A percentile compares a stretch with the other conserved stretches of the same genome.
phyloP scores from a whole-genome alignment of 1,140 invertebrate species.

The Trachelipus rathkii region DNA sequence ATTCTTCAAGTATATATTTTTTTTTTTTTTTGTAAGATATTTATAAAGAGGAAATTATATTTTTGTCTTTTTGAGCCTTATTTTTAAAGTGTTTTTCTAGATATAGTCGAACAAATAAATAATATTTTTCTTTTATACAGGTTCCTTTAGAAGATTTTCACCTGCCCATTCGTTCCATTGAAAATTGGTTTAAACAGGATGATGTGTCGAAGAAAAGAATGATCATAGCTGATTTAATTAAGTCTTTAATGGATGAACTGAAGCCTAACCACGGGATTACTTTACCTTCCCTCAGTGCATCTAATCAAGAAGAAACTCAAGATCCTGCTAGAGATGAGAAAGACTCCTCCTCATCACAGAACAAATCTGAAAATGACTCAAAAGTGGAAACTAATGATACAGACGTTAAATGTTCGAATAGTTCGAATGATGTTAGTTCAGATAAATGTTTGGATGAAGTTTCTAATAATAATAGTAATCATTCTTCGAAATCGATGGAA shows the following conservation, averaged over 20 bases:
- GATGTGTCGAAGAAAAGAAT: conserved; percentile 50
- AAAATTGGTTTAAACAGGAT: conserved; percentile 52
- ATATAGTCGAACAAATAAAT: too few relatives aligned
- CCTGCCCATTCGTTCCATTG: conserved; percentile 50
- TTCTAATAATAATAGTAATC: not conserved
- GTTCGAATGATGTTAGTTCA: too few relatives aligned
- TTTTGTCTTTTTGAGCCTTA: too few relatives aligned
- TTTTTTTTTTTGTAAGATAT: too few relatives aligned
- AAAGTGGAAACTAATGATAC: not conserved
- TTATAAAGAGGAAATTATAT: too few relatives aligned
- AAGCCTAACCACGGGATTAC: conserved; percentile 44
- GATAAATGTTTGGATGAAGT: too few relatives aligned
- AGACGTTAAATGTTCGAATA: not conserved
- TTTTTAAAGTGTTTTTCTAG: too few relatives aligned
- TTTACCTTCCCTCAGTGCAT: conserved; percentile 30
- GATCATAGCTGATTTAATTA: conserved; percentile 51
- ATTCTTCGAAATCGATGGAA: not conserved
- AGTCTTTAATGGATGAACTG: conserved; percentile 50
- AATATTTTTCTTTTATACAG: conserved; percentile 40
- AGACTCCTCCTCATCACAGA: not conserved
- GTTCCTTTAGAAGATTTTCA: conserved; percentile 51
- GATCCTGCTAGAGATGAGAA: not conserved
- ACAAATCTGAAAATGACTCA: not conserved
- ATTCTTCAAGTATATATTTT: too few relatives aligned
- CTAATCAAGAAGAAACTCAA: not conserved